phyloP scores from a whole-genome alignment of 2,888 invertebrate species.

The Yponomeuta sedellus region DNA sequence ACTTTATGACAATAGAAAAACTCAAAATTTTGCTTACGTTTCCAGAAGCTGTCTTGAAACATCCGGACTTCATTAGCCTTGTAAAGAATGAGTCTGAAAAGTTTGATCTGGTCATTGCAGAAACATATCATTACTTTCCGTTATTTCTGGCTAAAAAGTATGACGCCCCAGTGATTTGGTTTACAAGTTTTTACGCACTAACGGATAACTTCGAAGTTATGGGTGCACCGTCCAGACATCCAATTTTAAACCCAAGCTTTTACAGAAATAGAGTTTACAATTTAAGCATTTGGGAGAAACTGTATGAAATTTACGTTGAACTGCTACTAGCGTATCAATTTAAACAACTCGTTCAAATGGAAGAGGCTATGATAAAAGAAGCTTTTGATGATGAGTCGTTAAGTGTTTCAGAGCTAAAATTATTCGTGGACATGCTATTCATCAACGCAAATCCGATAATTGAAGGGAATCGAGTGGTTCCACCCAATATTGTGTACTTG shows the following conservation, averaged over 20 bases:
- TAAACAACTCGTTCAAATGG: not conserved
- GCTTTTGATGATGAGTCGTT: not conserved
- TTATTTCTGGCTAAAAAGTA: not conserved
- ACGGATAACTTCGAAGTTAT: not conserved
- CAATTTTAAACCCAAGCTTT: not conserved
- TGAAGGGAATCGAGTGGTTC: not conserved
- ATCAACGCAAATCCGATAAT: slow-evolving; percentile 6
- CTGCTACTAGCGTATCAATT: not conserved
- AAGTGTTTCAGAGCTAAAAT: not conserved
- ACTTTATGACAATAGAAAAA: no score
- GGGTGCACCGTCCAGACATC: slow-evolving; percentile 10
- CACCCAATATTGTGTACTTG: slow-evolving; percentile 9
- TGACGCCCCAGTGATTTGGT: slow-evolving; percentile 1
- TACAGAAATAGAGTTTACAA: slow-evolving; percentile 7
- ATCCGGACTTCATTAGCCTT: no score
- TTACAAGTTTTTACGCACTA: not conserved
- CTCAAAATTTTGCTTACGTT: no score
- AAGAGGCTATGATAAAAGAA: not conserved
- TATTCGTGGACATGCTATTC: not conserved
- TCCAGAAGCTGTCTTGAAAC: no score
- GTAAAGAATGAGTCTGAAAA: no score
- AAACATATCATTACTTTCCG: no score
- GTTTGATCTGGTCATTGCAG: no score
- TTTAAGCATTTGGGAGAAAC: slow-evolving; percentile 3
- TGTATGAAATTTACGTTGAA: slow-evolving; percentile 5